Evolutionary conservation across 2,888 invertebrate species (phyloP).

Genomic region (Elysia crispata): DNA sequence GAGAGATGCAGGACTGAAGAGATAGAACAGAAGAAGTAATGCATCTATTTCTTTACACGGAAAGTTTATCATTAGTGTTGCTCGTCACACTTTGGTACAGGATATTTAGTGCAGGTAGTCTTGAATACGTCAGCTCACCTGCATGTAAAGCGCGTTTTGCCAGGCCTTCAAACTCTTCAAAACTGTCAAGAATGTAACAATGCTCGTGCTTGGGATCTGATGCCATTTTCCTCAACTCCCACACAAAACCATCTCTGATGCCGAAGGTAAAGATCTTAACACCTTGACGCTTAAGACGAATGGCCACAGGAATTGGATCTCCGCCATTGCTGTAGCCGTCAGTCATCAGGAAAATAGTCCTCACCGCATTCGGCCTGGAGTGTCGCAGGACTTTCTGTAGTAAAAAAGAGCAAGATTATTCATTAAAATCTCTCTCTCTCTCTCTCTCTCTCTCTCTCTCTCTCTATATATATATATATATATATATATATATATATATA

Average conservation of each 20-base stretch:
- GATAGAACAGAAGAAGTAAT: no score
- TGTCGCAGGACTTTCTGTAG: constrained; percentile 71
- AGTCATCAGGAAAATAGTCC: constrained; percentile 84
- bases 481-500: background rate
- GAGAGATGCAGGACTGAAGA: no score
- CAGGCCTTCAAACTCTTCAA: constrained; percentile 84
- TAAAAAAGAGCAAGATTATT: background rate
- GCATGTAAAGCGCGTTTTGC: constrained; percentile 84
- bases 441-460: no score
- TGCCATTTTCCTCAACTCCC: constrained; percentile 82
- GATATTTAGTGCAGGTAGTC: no score
- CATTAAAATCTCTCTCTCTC: no score
- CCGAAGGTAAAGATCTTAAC: constrained; percentile 80
- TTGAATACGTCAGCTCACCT: constrained; percentile 77
- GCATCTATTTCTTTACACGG: no score
- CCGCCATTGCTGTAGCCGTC: constrained; percentile 86
- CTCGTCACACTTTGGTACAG: no score
- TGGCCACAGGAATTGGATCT: constrained; percentile 83
- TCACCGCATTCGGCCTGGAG: constrained; percentile 77
- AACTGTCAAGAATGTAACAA: constrained; percentile 84
- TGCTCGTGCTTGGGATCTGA: constrained; percentile 82
- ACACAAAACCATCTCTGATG: constrained; percentile 83
- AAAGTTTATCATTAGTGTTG: no score
- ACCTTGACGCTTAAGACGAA: constrained; percentile 78
- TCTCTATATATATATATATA: background rate